Conservation (phyloP, 1,140 invertebrate species). For the Cataglyphis hispanica region DNA sequence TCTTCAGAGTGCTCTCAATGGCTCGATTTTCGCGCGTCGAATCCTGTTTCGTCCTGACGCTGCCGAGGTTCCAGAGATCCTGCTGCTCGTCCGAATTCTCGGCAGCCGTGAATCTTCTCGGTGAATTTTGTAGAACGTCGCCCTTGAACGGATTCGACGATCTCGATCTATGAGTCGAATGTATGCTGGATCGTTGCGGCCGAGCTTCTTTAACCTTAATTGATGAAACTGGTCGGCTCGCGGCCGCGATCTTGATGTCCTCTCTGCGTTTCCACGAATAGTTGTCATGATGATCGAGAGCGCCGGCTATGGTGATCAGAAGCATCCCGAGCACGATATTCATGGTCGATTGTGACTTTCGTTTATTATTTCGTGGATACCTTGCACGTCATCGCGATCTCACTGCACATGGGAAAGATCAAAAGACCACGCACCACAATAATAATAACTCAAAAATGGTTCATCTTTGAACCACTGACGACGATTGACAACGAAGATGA, state of each 20-base stretch:
- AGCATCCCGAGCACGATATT: constrained; percentile 50
- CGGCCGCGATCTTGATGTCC: constrained; percentile 31
- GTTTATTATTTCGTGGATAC: constrained; percentile 39
- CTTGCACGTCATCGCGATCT: constrained; percentile 11
- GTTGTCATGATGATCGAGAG: constrained; percentile 40
- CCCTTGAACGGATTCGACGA: not conserved
- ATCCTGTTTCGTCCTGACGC: not conserved
- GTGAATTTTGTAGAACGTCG: not conserved
- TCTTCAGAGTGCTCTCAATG: constrained; percentile 64
- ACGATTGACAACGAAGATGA: constrained; percentile 1
- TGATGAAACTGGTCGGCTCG: constrained; percentile 16
- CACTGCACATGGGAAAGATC: constrained; percentile 18
- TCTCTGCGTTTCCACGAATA: constrained; percentile 30
- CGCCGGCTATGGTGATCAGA: constrained; percentile 46
- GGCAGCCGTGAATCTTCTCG: constrained; percentile 2
- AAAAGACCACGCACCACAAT: not conserved
- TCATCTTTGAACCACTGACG: not conserved
- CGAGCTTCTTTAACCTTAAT: constrained; percentile 37
- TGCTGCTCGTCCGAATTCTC: constrained; percentile 17
- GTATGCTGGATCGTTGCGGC: not conserved
- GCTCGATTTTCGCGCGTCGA: constrained; percentile 66
- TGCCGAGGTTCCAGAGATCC: not conserved
- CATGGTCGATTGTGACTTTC: constrained; percentile 62
- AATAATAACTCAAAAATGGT: not conserved
- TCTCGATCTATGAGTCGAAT: constrained; percentile 26